Base-by-base conservation (phyloP, 2,888 invertebrate genomes). In the Pteria penguin region DNA sequence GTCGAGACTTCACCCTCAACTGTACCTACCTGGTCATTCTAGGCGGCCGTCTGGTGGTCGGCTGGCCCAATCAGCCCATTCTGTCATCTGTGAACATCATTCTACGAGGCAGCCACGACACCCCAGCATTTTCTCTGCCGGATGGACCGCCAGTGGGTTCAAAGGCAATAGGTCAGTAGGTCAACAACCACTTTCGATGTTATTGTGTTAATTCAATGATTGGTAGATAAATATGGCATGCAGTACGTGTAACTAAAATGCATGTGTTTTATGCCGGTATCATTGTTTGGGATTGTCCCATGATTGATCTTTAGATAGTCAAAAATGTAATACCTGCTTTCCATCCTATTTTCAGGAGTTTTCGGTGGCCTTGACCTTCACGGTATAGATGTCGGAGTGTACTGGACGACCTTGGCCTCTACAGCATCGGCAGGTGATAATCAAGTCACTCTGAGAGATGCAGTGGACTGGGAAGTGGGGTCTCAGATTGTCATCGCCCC, bases 321-420 rank as follows among this genome's bases (percentile, higher is more conserved):
- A 45, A 11, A 52, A n/a, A n/a, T 52, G 2, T n/a, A n/a, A 52
- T 4, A 22, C 4, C 22, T 52, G 2, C n/a, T 61, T 61, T 61
- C 14, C 4, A 32, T 31, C 33, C 27, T 29, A 22, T 61, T 76
- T 75, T 24, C 73, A 87, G 88, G 80, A 69, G 87, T 86, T 4
- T 88, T 84, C 69, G 90, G 90, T 61, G 88, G 88, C 32, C 81
- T 90, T 29, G 88, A 89, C 73, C 78, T 90, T 24, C 88, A 88
- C 72, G 90, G 89, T 24, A 70, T 79, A 57, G 80, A 86, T 33
- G 78, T 82, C 4, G 78, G 73, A 5, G 72, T 82, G 2, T 73
- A 78, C 0, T 89, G 88, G 87, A 88, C 89, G 1, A 71, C 78
- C 18, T 72, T 90, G 1, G 79, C 75, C 5, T 8, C 67, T 4